A percentile compares a stretch with the other conserved stretches of the same genome.
phyloP scores from a whole-genome alignment of 2,797 vertebrate genomes.

The Neomorphus geoffroyi region DNA sequence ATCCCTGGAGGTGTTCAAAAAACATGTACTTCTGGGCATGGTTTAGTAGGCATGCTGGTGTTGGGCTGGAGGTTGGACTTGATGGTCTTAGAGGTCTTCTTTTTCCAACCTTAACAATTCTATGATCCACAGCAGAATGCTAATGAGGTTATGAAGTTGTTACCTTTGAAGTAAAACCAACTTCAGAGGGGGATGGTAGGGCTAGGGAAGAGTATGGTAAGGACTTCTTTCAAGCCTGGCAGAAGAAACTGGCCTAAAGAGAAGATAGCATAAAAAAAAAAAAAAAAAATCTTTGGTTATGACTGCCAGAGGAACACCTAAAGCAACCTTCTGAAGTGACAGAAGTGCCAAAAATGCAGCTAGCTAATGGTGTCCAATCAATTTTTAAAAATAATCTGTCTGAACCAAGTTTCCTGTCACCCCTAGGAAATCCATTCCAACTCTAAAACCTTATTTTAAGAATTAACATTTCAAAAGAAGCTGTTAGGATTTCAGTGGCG shows the following conservation, averaged over 20 bases:
- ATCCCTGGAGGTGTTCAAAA: too few species aligned
- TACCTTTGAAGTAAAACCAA: background rate
- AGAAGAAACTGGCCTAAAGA: background rate
- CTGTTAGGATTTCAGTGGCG: slow-evolving; percentile 7
- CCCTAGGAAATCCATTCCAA: background rate
- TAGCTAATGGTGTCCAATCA: background rate
- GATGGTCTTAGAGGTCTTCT: too few species aligned
- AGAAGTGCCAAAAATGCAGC: background rate
- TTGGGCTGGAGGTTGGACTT: too few species aligned
- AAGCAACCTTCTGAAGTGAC: background rate
- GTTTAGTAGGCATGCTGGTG: too few species aligned
- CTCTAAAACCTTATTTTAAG: slow-evolving; percentile 30
- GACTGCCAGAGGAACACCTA: background rate
- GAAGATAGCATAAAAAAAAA: background rate
- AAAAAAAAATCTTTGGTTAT: background rate
- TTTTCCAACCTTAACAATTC: too few species aligned
- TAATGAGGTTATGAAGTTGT: background rate
- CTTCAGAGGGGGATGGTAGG: background rate
- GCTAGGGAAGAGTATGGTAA: background rate
- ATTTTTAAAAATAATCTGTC: background rate
- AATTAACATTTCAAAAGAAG: slow-evolving; percentile 26
- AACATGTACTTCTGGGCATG: too few species aligned
- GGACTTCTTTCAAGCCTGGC: background rate
- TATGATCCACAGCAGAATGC: background rate
- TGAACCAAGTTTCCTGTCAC: background rate